A percentile compares a stretch with the other conserved stretches of the same genome.
These are phyloP conservation scores for Drosophila guanche DNA, from an alignment of 1,140 invertebrate genomes.

Conservation along the genomic window DNA sequence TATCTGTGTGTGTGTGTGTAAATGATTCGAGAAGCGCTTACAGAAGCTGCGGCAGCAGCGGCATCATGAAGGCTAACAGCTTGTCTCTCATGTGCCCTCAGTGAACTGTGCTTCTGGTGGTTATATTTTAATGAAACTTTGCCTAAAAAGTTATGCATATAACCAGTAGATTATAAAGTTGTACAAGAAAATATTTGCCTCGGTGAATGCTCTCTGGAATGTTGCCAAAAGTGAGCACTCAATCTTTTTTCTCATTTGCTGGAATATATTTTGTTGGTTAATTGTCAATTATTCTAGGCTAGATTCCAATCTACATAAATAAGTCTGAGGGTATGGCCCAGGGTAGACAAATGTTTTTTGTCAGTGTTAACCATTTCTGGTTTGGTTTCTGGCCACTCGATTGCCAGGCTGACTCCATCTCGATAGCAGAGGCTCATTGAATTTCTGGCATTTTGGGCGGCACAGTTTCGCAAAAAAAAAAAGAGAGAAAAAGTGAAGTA, in stretches of 20 bases:
- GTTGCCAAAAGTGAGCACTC: no score
- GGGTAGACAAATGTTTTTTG: constrained; percentile 27
- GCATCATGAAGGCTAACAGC: constrained; percentile 10
- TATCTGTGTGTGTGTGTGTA: constrained; percentile 8
- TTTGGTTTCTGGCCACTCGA: constrained; percentile 37
- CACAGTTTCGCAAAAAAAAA: constrained; percentile 55
- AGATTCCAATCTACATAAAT: constrained; percentile 35
- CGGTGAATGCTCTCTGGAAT: no score
- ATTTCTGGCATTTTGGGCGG: constrained; percentile 78
- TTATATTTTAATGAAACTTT: no score
- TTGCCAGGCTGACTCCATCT: constrained; percentile 34
- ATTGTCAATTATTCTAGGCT: constrained; percentile 24
- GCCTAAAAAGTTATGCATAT: no score
- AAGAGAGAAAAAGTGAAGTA: constrained; percentile 33
- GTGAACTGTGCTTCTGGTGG: background rate
- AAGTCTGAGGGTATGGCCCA: constrained; percentile 33
- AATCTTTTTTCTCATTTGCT: constrained; percentile 26
- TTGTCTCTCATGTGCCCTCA: background rate
- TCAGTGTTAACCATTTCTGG: constrained; percentile 16
- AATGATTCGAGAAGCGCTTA: constrained; percentile 20
- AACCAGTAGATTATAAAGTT: no score
- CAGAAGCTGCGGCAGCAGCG: constrained; percentile 17
- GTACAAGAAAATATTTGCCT: no score
- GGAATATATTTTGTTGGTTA: constrained; percentile 3
- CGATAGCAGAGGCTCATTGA: constrained; percentile 71